Evolutionary conservation across 2,888 invertebrate species (phyloP).

Genomic region (Drosophila neonasuta): DNA sequence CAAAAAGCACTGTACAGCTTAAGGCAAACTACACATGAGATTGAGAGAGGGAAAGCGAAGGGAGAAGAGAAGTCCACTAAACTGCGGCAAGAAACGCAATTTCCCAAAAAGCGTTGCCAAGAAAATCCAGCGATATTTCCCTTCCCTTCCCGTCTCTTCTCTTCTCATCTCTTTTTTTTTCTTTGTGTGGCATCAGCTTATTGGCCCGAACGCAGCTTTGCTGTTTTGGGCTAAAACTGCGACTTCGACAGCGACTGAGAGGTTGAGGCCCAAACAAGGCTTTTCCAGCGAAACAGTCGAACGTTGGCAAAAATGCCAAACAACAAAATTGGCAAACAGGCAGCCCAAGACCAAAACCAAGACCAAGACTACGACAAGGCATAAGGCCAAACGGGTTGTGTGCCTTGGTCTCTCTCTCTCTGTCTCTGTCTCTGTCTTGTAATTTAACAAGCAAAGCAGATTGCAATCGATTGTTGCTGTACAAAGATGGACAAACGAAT

Average conservation of each 20-base stretch:
- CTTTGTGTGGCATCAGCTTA: constrained; percentile 33
- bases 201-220: constrained; percentile 35
- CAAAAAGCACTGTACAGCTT: constrained; percentile 59
- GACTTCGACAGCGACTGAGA: constrained; percentile 19
- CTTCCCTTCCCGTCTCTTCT: background rate
- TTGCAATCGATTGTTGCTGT: constrained; percentile 71
- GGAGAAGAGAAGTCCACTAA: constrained; percentile 3
- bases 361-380: constrained; percentile 1
- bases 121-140: constrained; percentile 51
- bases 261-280: constrained; percentile 44
- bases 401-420: constrained; percentile 4
- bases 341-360: constrained; percentile 10
- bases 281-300: constrained; percentile 31
- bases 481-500: background rate
- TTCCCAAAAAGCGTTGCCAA: constrained; percentile 61
- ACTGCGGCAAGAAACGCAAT: constrained; percentile 62
- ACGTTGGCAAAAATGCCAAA: constrained; percentile 56
- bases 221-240: constrained; percentile 18
- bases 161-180: background rate
- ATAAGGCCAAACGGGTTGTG: constrained; percentile 18
- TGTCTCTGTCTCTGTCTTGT: constrained; percentile 47
- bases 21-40: constrained; percentile 43
- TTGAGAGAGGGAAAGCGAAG: background rate
- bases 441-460: constrained; percentile 76
- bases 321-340: constrained; percentile 63